Base-by-base conservation (phyloP, 2,888 invertebrate genomes). In the Ophioninae sp. region DNA sequence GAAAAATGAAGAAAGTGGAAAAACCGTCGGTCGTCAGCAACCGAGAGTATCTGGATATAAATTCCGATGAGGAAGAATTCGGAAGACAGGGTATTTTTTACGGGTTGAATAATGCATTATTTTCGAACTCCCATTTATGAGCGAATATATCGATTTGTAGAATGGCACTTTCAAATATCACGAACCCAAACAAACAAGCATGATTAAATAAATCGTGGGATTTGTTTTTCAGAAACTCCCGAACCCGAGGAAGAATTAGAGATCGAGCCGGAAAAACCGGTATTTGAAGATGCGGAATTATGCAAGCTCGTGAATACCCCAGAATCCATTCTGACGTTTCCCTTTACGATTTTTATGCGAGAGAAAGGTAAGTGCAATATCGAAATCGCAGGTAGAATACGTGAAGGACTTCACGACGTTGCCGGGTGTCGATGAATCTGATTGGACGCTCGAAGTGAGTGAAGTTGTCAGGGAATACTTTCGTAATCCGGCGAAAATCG, bases 381-480 rank as follows among this genome's bases (percentile, higher is more conserved):
- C 8, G 21, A 20, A 21, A 8, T 21, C 10, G 21, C 57, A 91
- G 92, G 85, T 90, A 3, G 79, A 86, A 0, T 95, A 93, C 88
- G 93, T 97, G 17, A 95, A 95, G 92, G 94, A 94, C 56, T 95
- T 97, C 91, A 96, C 96, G 0, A 95, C 95, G 0, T 93, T 98
- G 0, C 96, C 95, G 88, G 96, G 96, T 81, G 93, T 97, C 10
- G 95, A 96, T 88, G 95, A 96, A 1, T 94, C 95, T 3, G 96
- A 96, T 91, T 98, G 98, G 96, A 96, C 94, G 59, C 94, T 95
- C 17, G 93, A 94, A 0, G 94, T 95, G 56, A 94, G 94, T 81
- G 93, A 94, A 62, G 93, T 94, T 2, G 95, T 97, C 44, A 94
- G 94, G 79, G 94, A 94, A 17, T 97, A 96, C 94, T 93, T 97